Evolutionary conservation across 2,113 vertebrate species (phyloP).

Genomic region (Bubo bubo): DNA sequence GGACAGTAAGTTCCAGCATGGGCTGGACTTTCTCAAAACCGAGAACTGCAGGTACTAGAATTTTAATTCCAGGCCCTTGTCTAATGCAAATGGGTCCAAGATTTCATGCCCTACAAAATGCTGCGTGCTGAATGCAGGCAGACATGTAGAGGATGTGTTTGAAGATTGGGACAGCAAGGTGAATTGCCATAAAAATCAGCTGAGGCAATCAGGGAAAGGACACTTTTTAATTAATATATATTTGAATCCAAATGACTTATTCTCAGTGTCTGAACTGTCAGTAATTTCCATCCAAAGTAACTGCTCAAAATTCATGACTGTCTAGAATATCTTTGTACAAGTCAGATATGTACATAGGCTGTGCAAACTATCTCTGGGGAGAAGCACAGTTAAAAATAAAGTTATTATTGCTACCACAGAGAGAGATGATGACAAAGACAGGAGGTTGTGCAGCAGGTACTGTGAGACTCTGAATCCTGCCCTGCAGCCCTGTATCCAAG

Average conservation of each 20-base stretch:
- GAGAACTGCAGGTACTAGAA: not conserved
- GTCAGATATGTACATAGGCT: not conserved
- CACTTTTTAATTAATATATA: not conserved
- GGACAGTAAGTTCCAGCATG: not conserved
- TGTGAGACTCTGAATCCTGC: not conserved
- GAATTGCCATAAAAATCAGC: not conserved
- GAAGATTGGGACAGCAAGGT: not conserved
- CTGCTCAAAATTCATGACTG: conserved; percentile 36
- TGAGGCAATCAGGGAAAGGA: not conserved
- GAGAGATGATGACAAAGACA: not conserved
- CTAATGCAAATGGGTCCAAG: not conserved
- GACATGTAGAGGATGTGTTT: not conserved
- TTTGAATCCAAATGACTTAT: not conserved
- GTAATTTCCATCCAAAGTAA: conserved; percentile 34
- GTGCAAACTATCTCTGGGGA: conserved; percentile 15
- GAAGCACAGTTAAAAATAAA: conserved; percentile 44
- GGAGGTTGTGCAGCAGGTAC: not conserved
- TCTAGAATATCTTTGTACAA: not conserved
- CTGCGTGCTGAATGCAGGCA: not conserved
- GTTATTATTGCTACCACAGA: not conserved
- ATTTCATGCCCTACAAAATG: not conserved
- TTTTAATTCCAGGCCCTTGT: conserved; percentile 9
- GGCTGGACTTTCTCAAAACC: not conserved
- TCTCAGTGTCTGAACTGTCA: not conserved
- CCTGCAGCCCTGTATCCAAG: not conserved